Conservation (phyloP, 2,888 invertebrate species). For the Lottia gigantea region DNA sequence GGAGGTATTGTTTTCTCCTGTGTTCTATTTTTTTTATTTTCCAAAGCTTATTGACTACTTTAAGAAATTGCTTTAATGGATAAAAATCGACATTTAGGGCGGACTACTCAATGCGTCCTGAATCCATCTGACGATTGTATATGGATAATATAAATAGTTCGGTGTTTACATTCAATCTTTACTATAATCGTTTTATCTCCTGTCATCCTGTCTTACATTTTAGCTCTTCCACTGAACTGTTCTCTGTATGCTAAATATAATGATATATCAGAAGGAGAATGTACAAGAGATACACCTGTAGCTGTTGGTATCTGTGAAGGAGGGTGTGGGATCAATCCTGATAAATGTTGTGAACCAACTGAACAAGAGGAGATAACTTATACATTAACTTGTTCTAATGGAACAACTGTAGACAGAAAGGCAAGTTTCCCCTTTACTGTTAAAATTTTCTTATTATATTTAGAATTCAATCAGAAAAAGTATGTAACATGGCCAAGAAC, state of each 20-base stretch:
- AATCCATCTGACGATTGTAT: no score
- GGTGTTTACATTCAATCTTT: no score
- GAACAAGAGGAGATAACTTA: background rate
- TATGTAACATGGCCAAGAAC: no score
- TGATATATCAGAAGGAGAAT: slow-evolving; percentile 16
- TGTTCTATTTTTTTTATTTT: background rate
- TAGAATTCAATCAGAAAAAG: no score
- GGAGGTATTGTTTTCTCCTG: slow-evolving; percentile 31
- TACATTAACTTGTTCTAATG: background rate
- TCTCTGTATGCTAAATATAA: slow-evolving; percentile 24
- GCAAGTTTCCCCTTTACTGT: background rate
- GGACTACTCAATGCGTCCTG: no score
- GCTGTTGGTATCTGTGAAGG: slow-evolving; percentile 30
- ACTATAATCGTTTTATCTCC: no score
- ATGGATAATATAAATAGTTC: no score
- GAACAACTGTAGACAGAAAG: background rate
- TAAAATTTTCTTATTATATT: no score
- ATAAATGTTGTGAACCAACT: slow-evolving; percentile 30
- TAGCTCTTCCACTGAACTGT: slow-evolving; percentile 32
- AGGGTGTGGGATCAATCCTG: slow-evolving; percentile 27
- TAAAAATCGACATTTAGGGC: no score
- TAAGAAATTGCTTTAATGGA: no score
- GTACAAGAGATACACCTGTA: slow-evolving; percentile 14
- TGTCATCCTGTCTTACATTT: background rate
- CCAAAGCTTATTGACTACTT: no score